Evolutionary conservation across 2,888 invertebrate species (phyloP), one percentile per base, ranked within the genome.

Genomic region (Drosophila lutescens): DNA sequence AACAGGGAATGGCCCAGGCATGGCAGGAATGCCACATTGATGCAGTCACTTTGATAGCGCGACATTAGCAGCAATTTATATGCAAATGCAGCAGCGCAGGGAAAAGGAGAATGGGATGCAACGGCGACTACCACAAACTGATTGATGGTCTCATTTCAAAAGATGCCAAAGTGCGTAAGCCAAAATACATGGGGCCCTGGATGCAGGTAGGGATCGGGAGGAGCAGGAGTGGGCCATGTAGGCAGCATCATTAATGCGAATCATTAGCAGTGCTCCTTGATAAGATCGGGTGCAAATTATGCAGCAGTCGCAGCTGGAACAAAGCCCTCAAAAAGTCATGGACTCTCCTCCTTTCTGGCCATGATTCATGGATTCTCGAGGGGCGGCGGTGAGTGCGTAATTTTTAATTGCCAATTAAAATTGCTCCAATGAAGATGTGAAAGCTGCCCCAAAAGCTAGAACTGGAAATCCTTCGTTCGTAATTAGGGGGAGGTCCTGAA

Each of bases 51-150:
- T 86, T 86, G 91, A 91, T 91, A 91, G 89, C 86, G 86, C 87
- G 89, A 91, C 91, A 91, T 91, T 92, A 91, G 91, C 91, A 91
- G 91, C 91, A 91, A 91, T 92, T 91, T 91, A 91, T 91, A 92
- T 91, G 91, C 91, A 92, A 91, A 91, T 91, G 86, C 87, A 82
- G 76, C 68, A 70, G 60, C 57, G 68, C 5, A 60, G 34, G 12
- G 34, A 34, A 63, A 68, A 47, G 65, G 70, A 51, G 74, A 67
- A 69, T 49, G 51, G 51, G 72, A 65, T 57, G 58, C 57, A 44
- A 36, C 61, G 54, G 60, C 68, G 49, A 49, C 49, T 49, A 50
- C 65, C 59, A 43, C 74, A 71, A 71, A 79, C 86, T 91, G 91
- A 91, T 91, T 89, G 91, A 91, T 91, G 89, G 88, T 88, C 90